phyloP scores from a whole-genome alignment of 2,888 invertebrate species.

The Gryllus longicercus region DNA sequence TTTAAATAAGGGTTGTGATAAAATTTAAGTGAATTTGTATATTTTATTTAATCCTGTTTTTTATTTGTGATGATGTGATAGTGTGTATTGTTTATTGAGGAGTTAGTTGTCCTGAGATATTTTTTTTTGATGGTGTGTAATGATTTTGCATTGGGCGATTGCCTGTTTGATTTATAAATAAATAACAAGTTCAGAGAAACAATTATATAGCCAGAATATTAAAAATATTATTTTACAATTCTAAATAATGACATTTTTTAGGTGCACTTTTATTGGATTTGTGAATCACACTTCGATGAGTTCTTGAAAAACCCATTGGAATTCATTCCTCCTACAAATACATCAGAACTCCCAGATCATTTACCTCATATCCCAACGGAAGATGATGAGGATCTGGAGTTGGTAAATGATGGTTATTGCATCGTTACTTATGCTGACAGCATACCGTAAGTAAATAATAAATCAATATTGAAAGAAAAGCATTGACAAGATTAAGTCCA shows the following conservation, averaged over 20 bases:
- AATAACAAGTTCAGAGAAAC: too few species aligned
- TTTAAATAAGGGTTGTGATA: too few species aligned
- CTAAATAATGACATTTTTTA: background rate
- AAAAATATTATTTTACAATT: too few species aligned
- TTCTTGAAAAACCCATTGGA: background rate
- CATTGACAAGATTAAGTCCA: too few species aligned
- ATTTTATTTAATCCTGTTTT: too few species aligned
- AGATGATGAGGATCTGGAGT: background rate
- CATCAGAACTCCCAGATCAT: background rate
- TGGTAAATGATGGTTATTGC: background rate
- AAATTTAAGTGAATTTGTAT: too few species aligned
- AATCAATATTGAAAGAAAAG: too few species aligned
- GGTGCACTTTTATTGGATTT: background rate
- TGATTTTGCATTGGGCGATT: too few species aligned
- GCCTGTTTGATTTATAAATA: too few species aligned
- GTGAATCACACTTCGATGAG: background rate
- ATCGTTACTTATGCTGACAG: background rate
- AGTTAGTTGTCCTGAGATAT: background rate
- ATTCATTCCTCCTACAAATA: background rate
- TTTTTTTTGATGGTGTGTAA: background rate
- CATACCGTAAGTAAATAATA: background rate
- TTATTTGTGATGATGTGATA: too few species aligned
- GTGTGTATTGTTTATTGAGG: too few species aligned
- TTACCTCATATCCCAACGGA: background rate
- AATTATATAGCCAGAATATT: too few species aligned